These are phyloP conservation scores for Meghimatium bilineatum DNA, from an alignment of 2,888 invertebrate genomes.

Conservation along the genomic window DNA sequence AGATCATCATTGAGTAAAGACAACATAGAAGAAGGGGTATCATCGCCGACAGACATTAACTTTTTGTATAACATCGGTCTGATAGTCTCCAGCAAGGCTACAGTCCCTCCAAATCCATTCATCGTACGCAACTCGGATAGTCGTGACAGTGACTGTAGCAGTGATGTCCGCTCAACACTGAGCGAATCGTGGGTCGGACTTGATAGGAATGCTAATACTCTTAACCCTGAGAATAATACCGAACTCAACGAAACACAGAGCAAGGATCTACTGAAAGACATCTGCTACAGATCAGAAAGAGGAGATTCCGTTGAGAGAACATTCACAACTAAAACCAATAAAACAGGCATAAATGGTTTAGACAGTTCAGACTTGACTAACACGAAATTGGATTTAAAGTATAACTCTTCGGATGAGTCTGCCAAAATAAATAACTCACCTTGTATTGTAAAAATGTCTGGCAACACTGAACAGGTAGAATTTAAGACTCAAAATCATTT, in stretches of 20 bases:
- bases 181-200: background rate
- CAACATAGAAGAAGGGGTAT: background rate
- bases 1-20: background rate
- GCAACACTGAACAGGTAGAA: background rate
- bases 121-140: background rate
- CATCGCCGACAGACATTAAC: constrained; percentile 22
- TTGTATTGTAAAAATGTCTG: background rate
- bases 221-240: background rate
- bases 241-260: background rate
- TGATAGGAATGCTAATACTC: too few species aligned
- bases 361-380: background rate
- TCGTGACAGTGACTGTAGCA: background rate
- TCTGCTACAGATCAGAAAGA: background rate
- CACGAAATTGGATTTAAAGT: background rate
- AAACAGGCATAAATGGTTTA: background rate
- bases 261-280: background rate
- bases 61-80: constrained; percentile 43
- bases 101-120: background rate
- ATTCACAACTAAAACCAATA: background rate
- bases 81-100: constrained; percentile 33
- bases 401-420: background rate
- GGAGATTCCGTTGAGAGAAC: background rate
- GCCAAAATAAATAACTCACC: background rate
- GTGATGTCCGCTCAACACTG: background rate
- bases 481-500: background rate